Percentiles rank a stretch among this genome's conserved stretches.
Evolutionary conservation across 2,888 invertebrate species (phyloP).

Genomic region (Lasioglossum lativentre): DNA sequence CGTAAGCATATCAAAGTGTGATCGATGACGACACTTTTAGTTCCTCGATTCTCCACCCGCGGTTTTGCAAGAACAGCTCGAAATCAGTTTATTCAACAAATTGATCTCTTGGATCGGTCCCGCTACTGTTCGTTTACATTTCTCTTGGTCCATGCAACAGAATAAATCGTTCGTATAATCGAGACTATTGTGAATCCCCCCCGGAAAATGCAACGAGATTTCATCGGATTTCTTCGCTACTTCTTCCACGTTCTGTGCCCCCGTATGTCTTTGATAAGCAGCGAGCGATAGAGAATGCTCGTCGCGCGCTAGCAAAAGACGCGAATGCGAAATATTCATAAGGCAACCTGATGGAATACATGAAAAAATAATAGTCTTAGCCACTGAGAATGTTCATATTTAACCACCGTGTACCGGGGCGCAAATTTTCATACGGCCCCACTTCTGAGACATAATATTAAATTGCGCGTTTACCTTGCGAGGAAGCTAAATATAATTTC

Average conservation of each 20-base stretch:
- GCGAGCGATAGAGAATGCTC: conserved; percentile 9
- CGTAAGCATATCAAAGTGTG: neutral
- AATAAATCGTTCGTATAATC: conserved; percentile 60
- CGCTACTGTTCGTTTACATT: conserved; percentile 33
- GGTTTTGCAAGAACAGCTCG: neutral
- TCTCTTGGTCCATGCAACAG: conserved; percentile 39
- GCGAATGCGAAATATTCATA: neutral
- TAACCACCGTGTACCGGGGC: neutral
- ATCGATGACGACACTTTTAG: neutral
- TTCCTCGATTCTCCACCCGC: too few species aligned
- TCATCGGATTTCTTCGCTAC: conserved; percentile 15
- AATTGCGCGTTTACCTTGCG: neutral
- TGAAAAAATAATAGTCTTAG: neutral
- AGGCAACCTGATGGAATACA: neutral
- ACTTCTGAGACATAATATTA: neutral
- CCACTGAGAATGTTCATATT: neutral
- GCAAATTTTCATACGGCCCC: neutral
- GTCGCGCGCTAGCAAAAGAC: neutral
- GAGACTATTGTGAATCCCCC: conserved; percentile 26
- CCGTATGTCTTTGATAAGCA: conserved; percentile 8
- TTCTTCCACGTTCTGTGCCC: neutral
- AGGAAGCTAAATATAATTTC: neutral
- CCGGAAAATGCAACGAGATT: conserved; percentile 10
- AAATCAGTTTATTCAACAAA: conserved; percentile 2
- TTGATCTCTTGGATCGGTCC: conserved; percentile 13